Evolutionary conservation across 2,888 invertebrate species (phyloP).

Genomic region (Polydesmus complanatus): DNA sequence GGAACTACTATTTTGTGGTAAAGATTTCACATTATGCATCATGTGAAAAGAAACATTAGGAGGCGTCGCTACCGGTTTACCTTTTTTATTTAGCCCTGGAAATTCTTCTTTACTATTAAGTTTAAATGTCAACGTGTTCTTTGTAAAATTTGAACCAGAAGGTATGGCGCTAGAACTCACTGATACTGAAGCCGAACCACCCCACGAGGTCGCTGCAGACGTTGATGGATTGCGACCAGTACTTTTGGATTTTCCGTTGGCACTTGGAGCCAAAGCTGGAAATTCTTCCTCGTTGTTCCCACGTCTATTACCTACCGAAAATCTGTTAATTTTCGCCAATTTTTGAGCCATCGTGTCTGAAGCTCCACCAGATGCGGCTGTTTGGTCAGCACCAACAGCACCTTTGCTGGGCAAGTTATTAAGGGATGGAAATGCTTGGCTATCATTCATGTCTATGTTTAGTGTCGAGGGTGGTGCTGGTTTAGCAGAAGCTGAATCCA

Average conservation of each 20-base stretch:
- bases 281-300: constrained; percentile 19
- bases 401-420: not conserved
- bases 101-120: constrained; percentile 26
- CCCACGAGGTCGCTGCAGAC: not conserved
- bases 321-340: constrained; percentile 27
- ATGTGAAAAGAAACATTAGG: constrained; percentile 14
- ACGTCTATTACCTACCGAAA: constrained; percentile 25
- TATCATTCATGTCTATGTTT: constrained; percentile 21
- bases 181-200: not conserved
- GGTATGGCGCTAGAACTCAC: constrained; percentile 1
- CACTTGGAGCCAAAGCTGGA: constrained; percentile 16
- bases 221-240: not conserved
- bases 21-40: constrained; percentile 22
- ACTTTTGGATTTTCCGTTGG: not conserved
- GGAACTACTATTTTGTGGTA: constrained; percentile 16
- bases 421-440: constrained; percentile 22
- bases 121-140: constrained; percentile 13
- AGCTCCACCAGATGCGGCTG: not conserved
- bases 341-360: constrained; percentile 27
- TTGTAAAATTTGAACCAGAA: not conserved
- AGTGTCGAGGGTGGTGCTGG: constrained; percentile 17
- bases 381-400: not conserved
- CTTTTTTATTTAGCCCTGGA: constrained; percentile 4
- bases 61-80: not conserved
- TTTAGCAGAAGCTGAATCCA: not conserved